These are phyloP conservation scores for Polyodon spathula DNA, from an alignment of 2,113 vertebrate genomes.

Conservation along the genomic window DNA sequence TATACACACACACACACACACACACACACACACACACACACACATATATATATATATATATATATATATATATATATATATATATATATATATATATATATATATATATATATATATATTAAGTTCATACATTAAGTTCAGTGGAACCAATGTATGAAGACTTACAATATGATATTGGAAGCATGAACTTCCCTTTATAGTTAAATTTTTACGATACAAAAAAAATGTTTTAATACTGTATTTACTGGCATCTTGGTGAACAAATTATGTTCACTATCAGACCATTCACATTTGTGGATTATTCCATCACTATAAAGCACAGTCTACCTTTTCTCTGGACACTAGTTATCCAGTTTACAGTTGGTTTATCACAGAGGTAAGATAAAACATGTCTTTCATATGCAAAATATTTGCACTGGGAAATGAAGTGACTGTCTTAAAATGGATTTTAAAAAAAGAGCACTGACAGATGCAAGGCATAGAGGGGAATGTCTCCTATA, in stretches of 20 bases:
- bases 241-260: constrained; percentile 12
- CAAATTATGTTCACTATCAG: neutral
- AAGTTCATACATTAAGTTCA: no score
- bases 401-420: no score
- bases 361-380: no score
- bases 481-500: neutral
- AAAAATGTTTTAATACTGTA: constrained; percentile 3
- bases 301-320: neutral
- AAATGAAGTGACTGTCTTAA: no score
- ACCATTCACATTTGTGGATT: neutral
- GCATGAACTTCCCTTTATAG: constrained; percentile 53
- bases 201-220: constrained; percentile 39
- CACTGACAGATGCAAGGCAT: neutral
- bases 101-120: constrained; percentile 25
- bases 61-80: constrained; percentile 45
- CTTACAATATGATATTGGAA: constrained; percentile 35
- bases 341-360: no score
- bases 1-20: no score
- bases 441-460: no score
- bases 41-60: constrained; percentile 50
- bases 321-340: no score
- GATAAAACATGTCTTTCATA: no score
- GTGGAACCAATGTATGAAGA: constrained; percentile 30
- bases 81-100: constrained; percentile 36
- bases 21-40: no score